Percentiles rank a stretch among this genome's conserved stretches.
phyloP scores from a whole-genome alignment of 2,113 vertebrate species.

The Chaenogobius annularis region DNA sequence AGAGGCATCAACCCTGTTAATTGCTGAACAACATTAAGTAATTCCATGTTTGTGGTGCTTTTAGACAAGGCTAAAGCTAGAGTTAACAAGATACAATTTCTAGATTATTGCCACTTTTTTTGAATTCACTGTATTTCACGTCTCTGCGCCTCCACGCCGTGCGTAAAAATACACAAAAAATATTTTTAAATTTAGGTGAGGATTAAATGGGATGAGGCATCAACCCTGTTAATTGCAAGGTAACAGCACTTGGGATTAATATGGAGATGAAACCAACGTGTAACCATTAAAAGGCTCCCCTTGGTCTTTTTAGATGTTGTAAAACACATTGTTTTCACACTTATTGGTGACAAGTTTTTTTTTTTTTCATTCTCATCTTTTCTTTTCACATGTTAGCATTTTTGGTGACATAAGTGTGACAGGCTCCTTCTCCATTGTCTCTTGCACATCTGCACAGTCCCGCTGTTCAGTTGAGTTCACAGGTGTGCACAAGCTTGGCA shows the following conservation, averaged over 20 bases:
- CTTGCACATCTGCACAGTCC: constrained; percentile 33
- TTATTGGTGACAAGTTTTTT: constrained; percentile 43
- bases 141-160: too few species aligned
- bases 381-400: constrained; percentile 28
- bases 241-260: constrained; percentile 56
- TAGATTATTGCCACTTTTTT: too few species aligned
- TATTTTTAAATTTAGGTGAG: constrained; percentile 26
- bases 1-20: constrained; percentile 65
- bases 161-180: too few species aligned
- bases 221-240: constrained; percentile 69
- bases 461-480: constrained; percentile 37
- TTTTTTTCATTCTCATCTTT: constrained; percentile 3
- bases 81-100: too few species aligned
- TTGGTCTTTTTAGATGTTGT: constrained; percentile 55
- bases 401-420: constrained; percentile 60
- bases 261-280: constrained; percentile 52
- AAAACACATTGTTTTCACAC: constrained; percentile 64
- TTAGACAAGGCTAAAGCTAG: too few species aligned
- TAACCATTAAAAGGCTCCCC: constrained; percentile 67
- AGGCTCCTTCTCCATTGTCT: constrained; percentile 23
- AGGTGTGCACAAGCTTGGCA: constrained; percentile 3
- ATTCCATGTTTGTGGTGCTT: too few species aligned
- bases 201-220: constrained; percentile 49
- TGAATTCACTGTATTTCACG: too few species aligned
- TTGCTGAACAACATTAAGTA: constrained; percentile 44